phyloP scores from a whole-genome alignment of 1,140 invertebrate species.

The Apocrypta bakeri region DNA sequence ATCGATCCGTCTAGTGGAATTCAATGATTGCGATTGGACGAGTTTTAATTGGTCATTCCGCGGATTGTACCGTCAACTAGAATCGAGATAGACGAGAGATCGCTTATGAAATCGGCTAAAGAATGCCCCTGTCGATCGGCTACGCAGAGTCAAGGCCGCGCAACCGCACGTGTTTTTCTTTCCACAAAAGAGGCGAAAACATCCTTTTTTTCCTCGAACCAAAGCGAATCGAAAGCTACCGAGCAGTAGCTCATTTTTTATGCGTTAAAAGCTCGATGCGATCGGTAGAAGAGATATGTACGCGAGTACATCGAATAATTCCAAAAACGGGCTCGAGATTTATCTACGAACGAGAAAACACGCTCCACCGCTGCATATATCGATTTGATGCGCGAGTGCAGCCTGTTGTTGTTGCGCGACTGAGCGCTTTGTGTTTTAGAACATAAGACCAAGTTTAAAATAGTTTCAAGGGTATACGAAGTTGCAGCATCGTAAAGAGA shows the following conservation, averaged over 20 bases:
- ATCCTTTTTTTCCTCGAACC: conserved; percentile 24
- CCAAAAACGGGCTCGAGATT: conserved; percentile 9
- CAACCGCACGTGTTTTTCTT: too few relatives aligned
- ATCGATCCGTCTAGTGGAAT: conserved; percentile 51
- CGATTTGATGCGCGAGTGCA: not conserved
- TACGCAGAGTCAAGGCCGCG: conserved; percentile 28
- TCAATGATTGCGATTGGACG: conserved; percentile 57
- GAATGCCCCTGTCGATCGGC: conserved; percentile 54
- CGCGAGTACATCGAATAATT: not conserved
- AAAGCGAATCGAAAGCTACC: not conserved
- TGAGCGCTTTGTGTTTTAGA: not conserved
- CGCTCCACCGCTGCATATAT: too few relatives aligned
- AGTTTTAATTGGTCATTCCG: conserved; percentile 59
- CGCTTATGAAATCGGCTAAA: conserved; percentile 59
- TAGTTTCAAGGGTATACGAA: conserved; percentile 16
- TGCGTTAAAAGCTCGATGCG: not conserved
- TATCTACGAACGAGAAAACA: not conserved
- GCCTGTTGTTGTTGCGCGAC: conserved; percentile 24
- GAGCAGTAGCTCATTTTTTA: not conserved
- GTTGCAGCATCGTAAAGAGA: not conserved
- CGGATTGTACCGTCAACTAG: conserved; percentile 54
- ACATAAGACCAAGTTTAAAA: not conserved
- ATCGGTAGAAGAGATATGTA: not conserved
- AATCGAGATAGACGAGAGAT: conserved; percentile 3
- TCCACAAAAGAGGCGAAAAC: too few relatives aligned